A percentile compares a stretch with the other conserved stretches of the same genome.
These are phyloP conservation scores for Patiria pectinifera DNA, from an alignment of 53 echinoderm and acorn worm species.

Conservation along the genomic window DNA sequence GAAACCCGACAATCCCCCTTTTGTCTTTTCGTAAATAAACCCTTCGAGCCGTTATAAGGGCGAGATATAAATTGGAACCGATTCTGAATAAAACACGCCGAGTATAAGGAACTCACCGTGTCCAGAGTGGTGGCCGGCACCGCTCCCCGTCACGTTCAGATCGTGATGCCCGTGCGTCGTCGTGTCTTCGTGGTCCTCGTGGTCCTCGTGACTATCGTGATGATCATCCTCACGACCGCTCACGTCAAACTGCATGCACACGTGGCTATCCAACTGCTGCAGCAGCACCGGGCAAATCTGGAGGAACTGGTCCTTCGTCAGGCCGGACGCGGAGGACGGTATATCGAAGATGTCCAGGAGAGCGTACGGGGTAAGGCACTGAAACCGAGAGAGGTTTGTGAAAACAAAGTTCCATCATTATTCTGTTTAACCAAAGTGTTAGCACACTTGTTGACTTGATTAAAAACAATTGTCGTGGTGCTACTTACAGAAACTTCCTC, in stretches of 20 bases:
- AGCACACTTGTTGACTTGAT: no score
- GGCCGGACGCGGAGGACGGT: constrained; percentile 50
- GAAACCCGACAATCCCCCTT: no score
- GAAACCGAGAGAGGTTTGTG: background rate
- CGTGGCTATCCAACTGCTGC: constrained; percentile 92
- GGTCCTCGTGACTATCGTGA: constrained; percentile 21
- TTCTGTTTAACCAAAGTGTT: no score
- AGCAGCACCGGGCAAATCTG: constrained; percentile 91
- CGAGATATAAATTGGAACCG: background rate
- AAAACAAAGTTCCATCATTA: background rate
- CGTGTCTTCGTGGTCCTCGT: constrained; percentile 43
- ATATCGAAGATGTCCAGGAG: constrained; percentile 72
- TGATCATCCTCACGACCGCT: constrained; percentile 22
- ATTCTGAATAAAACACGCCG: background rate
- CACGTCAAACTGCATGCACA: constrained; percentile 70
- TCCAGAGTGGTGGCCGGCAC: background rate
- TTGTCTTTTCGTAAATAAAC: no score
- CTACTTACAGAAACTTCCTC: no score
- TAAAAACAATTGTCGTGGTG: no score
- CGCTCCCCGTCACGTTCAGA: constrained; percentile 11
- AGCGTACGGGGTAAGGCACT: constrained; percentile 82
- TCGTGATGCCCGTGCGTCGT: constrained; percentile 16
- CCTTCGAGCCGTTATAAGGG: no score
- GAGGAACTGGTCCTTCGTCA: constrained; percentile 73
- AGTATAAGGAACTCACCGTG: constrained; percentile 10